Percentiles rank a stretch among this genome's conserved stretches.
phyloP scores from a whole-genome alignment of 2,888 invertebrate genomes.

The Hyposoter dolosus region DNA sequence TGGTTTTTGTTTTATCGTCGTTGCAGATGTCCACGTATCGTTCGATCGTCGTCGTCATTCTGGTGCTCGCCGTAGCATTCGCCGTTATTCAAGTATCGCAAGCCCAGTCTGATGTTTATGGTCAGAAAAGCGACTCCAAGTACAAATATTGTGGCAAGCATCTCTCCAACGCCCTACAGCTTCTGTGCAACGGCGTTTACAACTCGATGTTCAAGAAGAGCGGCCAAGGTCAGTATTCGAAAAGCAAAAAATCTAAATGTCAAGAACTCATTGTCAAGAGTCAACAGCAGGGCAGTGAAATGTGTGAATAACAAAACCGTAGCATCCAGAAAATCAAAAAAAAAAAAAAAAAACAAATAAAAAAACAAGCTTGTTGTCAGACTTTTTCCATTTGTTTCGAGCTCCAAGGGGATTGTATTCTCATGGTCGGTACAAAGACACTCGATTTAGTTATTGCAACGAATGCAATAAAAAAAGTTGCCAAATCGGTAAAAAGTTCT shows the following conservation, averaged over 20 bases:
- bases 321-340: too few relatives aligned
- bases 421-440: too few relatives aligned
- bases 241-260: too few relatives aligned
- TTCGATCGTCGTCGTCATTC: conserved; percentile 75
- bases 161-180: conserved; percentile 81
- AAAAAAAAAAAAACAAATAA: too few relatives aligned
- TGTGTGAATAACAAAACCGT: too few relatives aligned
- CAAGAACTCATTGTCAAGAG: too few relatives aligned
- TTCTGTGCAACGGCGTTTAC: conserved; percentile 83
- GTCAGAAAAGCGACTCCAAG: conserved; percentile 70
- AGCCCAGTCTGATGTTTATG: conserved; percentile 74
- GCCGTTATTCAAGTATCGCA: conserved; percentile 73
- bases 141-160: conserved; percentile 82
- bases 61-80: conserved; percentile 76
- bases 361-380: too few relatives aligned
- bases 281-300: too few relatives aligned
- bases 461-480: background rate
- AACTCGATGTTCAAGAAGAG: conserved; percentile 82
- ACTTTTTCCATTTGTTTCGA: too few relatives aligned
- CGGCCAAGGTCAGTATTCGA: conserved; percentile 76
- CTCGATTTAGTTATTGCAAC: too few relatives aligned
- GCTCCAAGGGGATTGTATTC: too few relatives aligned
- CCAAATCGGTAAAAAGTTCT: background rate
- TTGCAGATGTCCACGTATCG: conserved; percentile 81
- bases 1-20: background rate